These are phyloP conservation scores for Eucriotettix oculatus DNA, from an alignment of 2,888 invertebrate genomes.

Conservation along the genomic window DNA sequence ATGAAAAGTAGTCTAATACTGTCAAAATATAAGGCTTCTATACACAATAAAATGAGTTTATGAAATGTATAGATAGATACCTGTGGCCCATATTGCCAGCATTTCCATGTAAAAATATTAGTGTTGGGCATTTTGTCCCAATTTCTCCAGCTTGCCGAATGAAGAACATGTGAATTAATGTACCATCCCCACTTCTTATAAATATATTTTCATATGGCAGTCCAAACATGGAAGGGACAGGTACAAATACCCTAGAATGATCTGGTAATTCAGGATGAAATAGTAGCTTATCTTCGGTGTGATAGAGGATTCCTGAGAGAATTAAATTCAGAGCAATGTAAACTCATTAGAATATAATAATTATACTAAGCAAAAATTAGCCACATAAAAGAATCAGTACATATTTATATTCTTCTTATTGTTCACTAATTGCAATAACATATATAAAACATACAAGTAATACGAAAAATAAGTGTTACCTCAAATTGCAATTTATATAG, in stretches of 20 bases:
- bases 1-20: too few relatives aligned
- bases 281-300: constrained; percentile 68
- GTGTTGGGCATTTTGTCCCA: constrained; percentile 56
- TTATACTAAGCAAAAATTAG: too few relatives aligned
- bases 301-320: constrained; percentile 59
- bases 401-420: too few relatives aligned
- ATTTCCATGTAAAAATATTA: constrained; percentile 89
- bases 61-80: constrained; percentile 24
- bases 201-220: constrained; percentile 73
- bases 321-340: neutral
- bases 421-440: too few relatives aligned
- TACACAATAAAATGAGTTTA: neutral
- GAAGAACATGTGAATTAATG: constrained; percentile 64
- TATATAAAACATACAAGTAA: too few relatives aligned
- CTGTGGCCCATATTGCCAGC: constrained; percentile 94
- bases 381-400: too few relatives aligned
- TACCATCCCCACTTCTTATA: constrained; percentile 58
- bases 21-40: too few relatives aligned
- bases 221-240: constrained; percentile 69
- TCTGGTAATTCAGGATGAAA: constrained; percentile 83
- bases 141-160: constrained; percentile 54
- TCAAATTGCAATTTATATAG: too few relatives aligned
- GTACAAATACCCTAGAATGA: constrained; percentile 75
- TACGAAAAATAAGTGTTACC: too few relatives aligned
- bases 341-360: too few relatives aligned